These are phyloP conservation scores for Mola mola DNA, from an alignment of 2,113 vertebrate species.

Conservation along the genomic window DNA sequence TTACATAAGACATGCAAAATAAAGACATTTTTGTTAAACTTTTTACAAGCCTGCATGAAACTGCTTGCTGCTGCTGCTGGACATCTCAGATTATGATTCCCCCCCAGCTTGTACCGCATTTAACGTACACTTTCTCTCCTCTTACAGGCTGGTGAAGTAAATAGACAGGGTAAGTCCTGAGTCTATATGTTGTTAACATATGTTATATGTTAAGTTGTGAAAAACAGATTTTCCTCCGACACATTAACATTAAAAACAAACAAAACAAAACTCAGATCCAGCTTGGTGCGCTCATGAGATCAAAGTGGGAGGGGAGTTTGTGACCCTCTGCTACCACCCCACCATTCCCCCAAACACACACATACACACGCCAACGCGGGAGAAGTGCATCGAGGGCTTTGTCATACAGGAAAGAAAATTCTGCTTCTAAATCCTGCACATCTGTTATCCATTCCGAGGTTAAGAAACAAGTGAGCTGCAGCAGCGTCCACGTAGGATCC, in stretches of 20 bases:
- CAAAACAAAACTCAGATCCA: slow-evolving; percentile 18
- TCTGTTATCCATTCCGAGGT: slow-evolving; percentile 75
- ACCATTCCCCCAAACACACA: slow-evolving; percentile 13
- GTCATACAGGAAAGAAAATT: slow-evolving; percentile 73
- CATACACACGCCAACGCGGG: slow-evolving; percentile 22
- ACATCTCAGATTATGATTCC: slow-evolving; percentile 32
- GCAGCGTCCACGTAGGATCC: slow-evolving; percentile 58
- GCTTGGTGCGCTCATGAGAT: slow-evolving; percentile 37
- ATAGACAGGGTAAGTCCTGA: slow-evolving; percentile 77
- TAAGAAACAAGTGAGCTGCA: slow-evolving; percentile 62
- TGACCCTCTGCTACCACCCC: slow-evolving; percentile 14
- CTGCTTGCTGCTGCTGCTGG: slow-evolving; percentile 10
- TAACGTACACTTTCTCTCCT: slow-evolving; percentile 39
- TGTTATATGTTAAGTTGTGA: not conserved
- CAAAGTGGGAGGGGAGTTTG: slow-evolving; percentile 65
- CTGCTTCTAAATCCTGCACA: slow-evolving; percentile 68
- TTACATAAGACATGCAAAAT: slow-evolving; percentile 55
- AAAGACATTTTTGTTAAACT: slow-evolving; percentile 40
- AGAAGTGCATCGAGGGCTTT: slow-evolving; percentile 62
- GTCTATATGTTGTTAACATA: not conserved
- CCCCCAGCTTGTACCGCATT: slow-evolving; percentile 9
- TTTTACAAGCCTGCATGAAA: slow-evolving; percentile 17
- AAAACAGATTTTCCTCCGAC: slow-evolving; percentile 5
- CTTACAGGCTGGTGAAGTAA: slow-evolving; percentile 77
- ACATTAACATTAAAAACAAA: not conserved